A percentile compares a stretch with the other conserved stretches of the same genome.
Conservation (phyloP, 2,888 invertebrate genomes). For the Andrena camellia region DNA sequence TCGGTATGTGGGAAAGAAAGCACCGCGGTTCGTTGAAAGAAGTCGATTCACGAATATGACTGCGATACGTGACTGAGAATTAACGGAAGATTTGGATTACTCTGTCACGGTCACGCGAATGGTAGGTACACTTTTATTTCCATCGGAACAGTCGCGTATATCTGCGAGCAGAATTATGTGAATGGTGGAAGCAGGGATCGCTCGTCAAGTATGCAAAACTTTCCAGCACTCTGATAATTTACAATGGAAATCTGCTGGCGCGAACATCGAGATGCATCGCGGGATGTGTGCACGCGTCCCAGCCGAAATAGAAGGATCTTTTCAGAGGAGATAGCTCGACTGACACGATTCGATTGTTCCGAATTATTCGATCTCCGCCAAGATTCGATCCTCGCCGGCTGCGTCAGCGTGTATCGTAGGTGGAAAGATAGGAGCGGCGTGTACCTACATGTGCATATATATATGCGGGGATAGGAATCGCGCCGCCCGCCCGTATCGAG, state of each 20-base stretch:
- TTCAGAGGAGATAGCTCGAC: constrained; percentile 35
- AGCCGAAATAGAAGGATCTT: constrained; percentile 34
- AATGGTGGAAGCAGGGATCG: constrained; percentile 30
- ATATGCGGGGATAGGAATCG: constrained; percentile 14
- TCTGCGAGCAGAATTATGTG: constrained; percentile 15
- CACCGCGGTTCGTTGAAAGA: too few relatives aligned
- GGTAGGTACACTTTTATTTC: constrained; percentile 35
- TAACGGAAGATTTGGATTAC: too few relatives aligned
- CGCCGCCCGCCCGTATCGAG: constrained; percentile 11
- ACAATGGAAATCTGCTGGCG: constrained; percentile 72
- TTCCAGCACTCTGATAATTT: constrained; percentile 68
- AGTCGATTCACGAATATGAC: not conserved
- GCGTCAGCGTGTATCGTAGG: not conserved
- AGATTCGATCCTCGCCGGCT: constrained; percentile 29
- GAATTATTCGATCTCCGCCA: constrained; percentile 45
- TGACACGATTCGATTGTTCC: constrained; percentile 39
- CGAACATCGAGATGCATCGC: constrained; percentile 32
- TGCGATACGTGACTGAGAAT: not conserved
- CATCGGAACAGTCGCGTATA: constrained; percentile 26
- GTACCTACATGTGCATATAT: too few relatives aligned
- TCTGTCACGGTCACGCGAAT: not conserved
- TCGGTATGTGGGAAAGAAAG: too few relatives aligned
- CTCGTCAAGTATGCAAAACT: constrained; percentile 77
- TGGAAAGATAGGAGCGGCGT: not conserved
- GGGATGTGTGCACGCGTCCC: not conserved